phyloP scores from a whole-genome alignment of 2,888 invertebrate genomes.

The Lithophane leautieri region DNA sequence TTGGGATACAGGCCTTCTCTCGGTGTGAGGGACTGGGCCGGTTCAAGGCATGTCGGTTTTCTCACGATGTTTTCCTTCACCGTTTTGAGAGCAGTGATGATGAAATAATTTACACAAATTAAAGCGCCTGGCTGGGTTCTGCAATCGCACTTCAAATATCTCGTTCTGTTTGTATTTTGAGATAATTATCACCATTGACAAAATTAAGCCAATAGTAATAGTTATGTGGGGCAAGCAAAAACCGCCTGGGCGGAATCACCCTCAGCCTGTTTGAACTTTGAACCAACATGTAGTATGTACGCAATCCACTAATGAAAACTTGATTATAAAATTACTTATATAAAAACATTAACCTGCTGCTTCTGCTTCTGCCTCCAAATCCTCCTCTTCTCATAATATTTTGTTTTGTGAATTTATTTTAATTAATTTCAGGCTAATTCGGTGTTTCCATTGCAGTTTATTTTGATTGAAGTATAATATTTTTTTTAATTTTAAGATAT shows the following conservation, averaged over 20 bases:
- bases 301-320: not conserved
- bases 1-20: too few species aligned
- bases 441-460: conserved; percentile 19
- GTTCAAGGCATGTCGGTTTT: too few species aligned
- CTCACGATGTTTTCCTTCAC: too few species aligned
- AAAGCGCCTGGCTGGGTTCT: too few species aligned
- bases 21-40: too few species aligned
- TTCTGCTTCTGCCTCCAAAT: conserved; percentile 39
- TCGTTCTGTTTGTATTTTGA: too few species aligned
- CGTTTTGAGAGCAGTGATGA: too few species aligned
- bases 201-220: too few species aligned
- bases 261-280: not conserved
- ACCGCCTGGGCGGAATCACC: too few species aligned
- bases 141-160: too few species aligned
- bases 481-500: not conserved
- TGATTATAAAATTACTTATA: not conserved
- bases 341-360: conserved; percentile 64
- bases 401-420: conserved; percentile 18
- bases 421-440: conserved; percentile 27
- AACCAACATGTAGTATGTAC: not conserved
- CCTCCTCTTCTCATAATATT: conserved; percentile 58
- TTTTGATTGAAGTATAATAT: conserved; percentile 21
- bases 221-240: not conserved
- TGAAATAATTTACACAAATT: too few species aligned
- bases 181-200: too few species aligned